phyloP scores from a whole-genome alignment of 1,140 invertebrate genomes.

The Cherax destructor region DNA sequence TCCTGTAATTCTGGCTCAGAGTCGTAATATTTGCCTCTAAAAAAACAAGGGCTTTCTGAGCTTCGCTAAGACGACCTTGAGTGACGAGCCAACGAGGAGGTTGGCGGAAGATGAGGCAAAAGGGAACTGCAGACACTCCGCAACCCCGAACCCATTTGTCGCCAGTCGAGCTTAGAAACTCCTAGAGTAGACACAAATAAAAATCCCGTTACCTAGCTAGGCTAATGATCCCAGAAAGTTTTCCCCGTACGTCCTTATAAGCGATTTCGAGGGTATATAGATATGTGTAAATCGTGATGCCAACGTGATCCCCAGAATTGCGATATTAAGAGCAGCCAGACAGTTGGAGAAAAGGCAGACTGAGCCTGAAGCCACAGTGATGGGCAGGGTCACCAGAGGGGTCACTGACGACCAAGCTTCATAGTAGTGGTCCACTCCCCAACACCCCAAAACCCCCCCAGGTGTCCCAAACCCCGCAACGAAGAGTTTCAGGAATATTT shows the following conservation, averaged over 20 bases:
- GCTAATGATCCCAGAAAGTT: background rate
- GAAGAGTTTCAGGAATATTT: background rate
- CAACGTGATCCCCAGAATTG: slow-evolving; percentile 18
- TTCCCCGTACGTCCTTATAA: slow-evolving; percentile 31
- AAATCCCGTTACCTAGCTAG: background rate
- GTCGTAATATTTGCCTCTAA: slow-evolving; percentile 11
- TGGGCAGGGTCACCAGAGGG: background rate
- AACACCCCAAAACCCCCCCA: background rate
- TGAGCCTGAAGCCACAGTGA: slow-evolving; percentile 5
- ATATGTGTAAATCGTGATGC: background rate
- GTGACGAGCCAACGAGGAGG: too few species aligned
- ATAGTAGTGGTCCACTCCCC: slow-evolving; percentile 13
- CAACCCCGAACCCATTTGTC: too few species aligned
- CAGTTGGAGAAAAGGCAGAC: background rate
- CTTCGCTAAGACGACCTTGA: slow-evolving; percentile 11
- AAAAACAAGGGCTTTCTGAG: slow-evolving; percentile 10
- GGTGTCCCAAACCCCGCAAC: slow-evolving; percentile 3
- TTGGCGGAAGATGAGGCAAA: too few species aligned
- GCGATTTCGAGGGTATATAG: slow-evolving; percentile 28
- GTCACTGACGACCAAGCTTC: slow-evolving; percentile 20
- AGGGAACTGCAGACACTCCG: too few species aligned
- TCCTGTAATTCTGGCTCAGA: slow-evolving; percentile 4
- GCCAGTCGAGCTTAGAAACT: too few species aligned
- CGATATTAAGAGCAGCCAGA: slow-evolving; percentile 12
- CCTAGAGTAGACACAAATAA: background rate